Base-by-base conservation (phyloP, 2,888 invertebrate species). In the Altica lythri region DNA sequence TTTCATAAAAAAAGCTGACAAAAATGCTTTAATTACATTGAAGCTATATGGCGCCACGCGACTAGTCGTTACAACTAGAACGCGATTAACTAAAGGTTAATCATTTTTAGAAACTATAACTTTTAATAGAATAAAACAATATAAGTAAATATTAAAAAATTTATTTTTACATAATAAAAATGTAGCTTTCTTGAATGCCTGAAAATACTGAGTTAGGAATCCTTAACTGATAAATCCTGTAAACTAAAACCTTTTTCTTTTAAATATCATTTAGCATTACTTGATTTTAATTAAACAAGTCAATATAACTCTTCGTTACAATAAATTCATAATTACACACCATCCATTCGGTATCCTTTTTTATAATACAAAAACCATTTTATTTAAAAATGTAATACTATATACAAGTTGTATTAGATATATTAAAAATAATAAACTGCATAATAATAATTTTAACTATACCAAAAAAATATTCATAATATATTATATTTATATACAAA, bases 351-450 rank as follows among this genome's bases (percentile, higher is more conserved):
- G 60, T 62, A 58, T 53, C 57, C 60, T 42, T 46, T 52, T 54
- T 60, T 57, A 58, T 66, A 60, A 67, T 69, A 71, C 67, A 69
- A 68, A 68, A 69, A 67, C 58, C 60, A 64, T 64, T 61, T 51
- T 60, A 65, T 57, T 63, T 55, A 55, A 43, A 60, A 62, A 59
- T 58, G 65, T 60, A 67, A 68, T 71, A 68, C 63, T 70, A 68
- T 67, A 60, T 69, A 69, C 68, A 68, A 59, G 50, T 57, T 50
- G 52, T 42, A 52, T 55, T 53, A 27, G 45, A 44, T 12, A n/a
- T n/a, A 25, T 47, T 42, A 47, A 53, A 44, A 47, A 32, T 42
- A 53, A 55, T 50, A 51, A 51, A 42, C 30, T 42, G 42, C 35
- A 37, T 46, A 49, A 29, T 10, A 29, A 29, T 29, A 2, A 40